phyloP scores from a whole-genome alignment of 2,113 vertebrate species.

The Pantherophis guttatus region DNA sequence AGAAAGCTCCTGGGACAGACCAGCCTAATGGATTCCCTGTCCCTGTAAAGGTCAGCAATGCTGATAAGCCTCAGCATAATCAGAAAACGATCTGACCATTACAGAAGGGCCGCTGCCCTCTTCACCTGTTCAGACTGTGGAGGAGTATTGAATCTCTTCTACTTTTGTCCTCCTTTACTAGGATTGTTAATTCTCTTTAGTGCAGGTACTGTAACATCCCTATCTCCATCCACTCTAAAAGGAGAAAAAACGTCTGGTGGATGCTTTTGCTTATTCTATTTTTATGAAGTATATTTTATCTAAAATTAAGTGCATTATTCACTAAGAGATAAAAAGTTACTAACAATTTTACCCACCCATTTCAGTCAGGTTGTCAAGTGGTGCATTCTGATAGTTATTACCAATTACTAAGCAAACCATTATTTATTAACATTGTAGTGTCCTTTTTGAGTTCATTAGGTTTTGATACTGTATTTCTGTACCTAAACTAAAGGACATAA shows the following conservation, averaged over 20 bases:
- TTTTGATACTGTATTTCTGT: neutral
- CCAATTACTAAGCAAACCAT: neutral
- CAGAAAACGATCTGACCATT: neutral
- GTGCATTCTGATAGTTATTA: neutral
- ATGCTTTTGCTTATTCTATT: neutral
- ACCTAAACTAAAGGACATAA: neutral
- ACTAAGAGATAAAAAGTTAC: neutral
- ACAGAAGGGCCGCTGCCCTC: neutral
- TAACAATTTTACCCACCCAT: neutral
- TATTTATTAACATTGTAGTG: neutral
- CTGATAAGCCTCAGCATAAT: neutral
- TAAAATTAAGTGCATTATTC: neutral
- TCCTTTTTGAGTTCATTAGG: neutral
- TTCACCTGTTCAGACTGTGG: neutral
- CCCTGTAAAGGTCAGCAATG: neutral
- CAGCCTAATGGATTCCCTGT: neutral
- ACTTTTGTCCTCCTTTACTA: neutral
- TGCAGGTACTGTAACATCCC: neutral
- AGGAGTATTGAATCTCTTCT: neutral
- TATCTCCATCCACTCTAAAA: neutral
- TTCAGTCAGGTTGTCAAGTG: neutral
- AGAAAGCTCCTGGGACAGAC: neutral
- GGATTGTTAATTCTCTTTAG: neutral
- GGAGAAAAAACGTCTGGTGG: neutral
- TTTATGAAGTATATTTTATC: neutral